These are phyloP conservation scores for Autographa pulchrina DNA, from an alignment of 2,888 invertebrate genomes.

Conservation along the genomic window DNA sequence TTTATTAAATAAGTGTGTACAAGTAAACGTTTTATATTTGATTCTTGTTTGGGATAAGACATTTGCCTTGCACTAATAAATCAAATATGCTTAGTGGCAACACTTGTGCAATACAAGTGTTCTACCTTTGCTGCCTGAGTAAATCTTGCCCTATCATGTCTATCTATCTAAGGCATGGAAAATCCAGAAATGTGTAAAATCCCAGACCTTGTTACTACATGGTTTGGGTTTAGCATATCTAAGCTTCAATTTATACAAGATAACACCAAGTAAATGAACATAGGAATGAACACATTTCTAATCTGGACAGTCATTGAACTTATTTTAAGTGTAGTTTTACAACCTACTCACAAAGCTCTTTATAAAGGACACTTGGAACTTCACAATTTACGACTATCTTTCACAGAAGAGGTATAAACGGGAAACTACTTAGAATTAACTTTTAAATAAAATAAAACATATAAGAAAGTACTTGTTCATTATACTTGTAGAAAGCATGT, in stretches of 20 bases:
- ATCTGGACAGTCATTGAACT: constrained; percentile 21
- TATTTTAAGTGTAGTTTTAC: constrained; percentile 32
- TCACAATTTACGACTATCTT: constrained; percentile 29
- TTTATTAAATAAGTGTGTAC: too few species aligned
- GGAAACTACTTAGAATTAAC: constrained; percentile 6
- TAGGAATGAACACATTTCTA: background rate
- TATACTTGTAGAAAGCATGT: background rate
- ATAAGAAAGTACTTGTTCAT: background rate
- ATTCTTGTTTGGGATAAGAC: too few species aligned
- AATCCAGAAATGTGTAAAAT: constrained; percentile 2
- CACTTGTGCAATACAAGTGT: too few species aligned
- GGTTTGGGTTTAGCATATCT: background rate
- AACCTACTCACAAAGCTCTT: constrained; percentile 20
- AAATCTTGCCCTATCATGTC: background rate
- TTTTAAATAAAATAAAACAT: background rate
- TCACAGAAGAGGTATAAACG: constrained; percentile 9
- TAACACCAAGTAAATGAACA: background rate
- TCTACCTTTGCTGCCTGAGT: background rate
- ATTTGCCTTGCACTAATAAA: too few species aligned
- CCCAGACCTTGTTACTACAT: background rate
- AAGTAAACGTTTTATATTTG: too few species aligned
- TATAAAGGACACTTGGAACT: constrained; percentile 31
- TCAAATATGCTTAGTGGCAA: too few species aligned
- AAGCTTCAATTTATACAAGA: background rate
- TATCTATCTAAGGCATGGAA: background rate